Evolutionary conservation across 2,888 invertebrate genomes (phyloP).

Genomic region (Meta bourneti): DNA sequence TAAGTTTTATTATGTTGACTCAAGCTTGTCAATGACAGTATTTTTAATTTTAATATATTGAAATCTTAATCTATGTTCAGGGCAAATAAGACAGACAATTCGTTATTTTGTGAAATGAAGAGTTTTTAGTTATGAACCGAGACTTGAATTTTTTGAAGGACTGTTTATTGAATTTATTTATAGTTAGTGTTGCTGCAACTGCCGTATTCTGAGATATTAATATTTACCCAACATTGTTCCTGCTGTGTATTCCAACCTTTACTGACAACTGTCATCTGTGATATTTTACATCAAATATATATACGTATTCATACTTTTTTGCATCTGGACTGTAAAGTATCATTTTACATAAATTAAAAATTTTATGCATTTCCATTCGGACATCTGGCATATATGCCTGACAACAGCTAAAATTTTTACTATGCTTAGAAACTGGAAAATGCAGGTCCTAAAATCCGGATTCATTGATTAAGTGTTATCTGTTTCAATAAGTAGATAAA

Average conservation of each 20-base stretch:
- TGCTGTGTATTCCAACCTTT: conserved; percentile 11
- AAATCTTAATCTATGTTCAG: background rate
- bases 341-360: too few relatives aligned
- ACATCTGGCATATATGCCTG: too few relatives aligned
- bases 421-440: too few relatives aligned
- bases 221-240: conserved; percentile 23
- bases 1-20: background rate
- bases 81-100: background rate
- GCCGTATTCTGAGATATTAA: conserved; percentile 12
- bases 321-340: background rate
- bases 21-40: background rate
- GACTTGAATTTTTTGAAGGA: background rate
- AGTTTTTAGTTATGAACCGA: background rate
- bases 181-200: background rate
- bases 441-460: too few relatives aligned
- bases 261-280: conserved; percentile 28
- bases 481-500: too few relatives aligned
- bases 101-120: background rate
- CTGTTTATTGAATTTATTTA: background rate
- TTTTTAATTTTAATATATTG: conserved; percentile 2
- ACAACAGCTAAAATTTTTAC: too few relatives aligned
- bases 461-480: too few relatives aligned
- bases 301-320: background rate
- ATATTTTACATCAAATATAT: conserved; percentile 35
- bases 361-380: too few relatives aligned